These are phyloP conservation scores for Nomada lathburiana DNA, from an alignment of 2,888 invertebrate genomes.

Conservation along the genomic window DNA sequence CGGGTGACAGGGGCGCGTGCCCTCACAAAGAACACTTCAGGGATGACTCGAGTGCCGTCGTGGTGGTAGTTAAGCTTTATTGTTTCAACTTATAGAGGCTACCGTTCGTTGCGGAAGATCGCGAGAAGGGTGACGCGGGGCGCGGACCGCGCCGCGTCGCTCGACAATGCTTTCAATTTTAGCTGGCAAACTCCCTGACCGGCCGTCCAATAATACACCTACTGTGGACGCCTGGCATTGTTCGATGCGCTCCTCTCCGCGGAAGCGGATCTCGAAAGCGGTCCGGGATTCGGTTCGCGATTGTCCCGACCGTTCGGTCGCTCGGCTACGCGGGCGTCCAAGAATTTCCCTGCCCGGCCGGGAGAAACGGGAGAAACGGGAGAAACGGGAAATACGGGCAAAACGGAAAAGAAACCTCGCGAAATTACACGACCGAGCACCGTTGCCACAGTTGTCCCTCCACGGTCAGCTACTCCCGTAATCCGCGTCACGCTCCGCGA, in stretches of 20 bases:
- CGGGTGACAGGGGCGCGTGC: constrained; percentile 80
- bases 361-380: neutral
- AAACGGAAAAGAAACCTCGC: neutral
- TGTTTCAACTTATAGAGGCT: constrained; percentile 78
- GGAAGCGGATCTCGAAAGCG: constrained; percentile 57
- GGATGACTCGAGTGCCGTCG: constrained; percentile 81
- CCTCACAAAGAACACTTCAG: constrained; percentile 82
- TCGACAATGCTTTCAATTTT: constrained; percentile 70
- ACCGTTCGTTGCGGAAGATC: constrained; percentile 62
- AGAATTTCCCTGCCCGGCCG: too few relatives aligned
- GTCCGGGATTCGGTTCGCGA: constrained; percentile 46
- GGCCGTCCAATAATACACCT: constrained; percentile 61
- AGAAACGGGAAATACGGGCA: neutral
- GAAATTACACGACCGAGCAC: neutral
- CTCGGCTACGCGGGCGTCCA: too few relatives aligned
- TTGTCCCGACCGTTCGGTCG: constrained; percentile 39
- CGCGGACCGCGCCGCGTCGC: constrained; percentile 65
- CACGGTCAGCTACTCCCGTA: constrained; percentile 43
- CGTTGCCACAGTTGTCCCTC: constrained; percentile 50
- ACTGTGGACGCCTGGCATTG: constrained; percentile 63
- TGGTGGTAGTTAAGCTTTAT: constrained; percentile 79
- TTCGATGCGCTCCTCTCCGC: constrained; percentile 31
- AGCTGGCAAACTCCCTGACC: constrained; percentile 55
- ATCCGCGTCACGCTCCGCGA: constrained; percentile 51
- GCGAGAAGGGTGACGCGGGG: constrained; percentile 26